Conservation (phyloP, 2,888 invertebrate genomes). For the Cyclophora punctaria region DNA sequence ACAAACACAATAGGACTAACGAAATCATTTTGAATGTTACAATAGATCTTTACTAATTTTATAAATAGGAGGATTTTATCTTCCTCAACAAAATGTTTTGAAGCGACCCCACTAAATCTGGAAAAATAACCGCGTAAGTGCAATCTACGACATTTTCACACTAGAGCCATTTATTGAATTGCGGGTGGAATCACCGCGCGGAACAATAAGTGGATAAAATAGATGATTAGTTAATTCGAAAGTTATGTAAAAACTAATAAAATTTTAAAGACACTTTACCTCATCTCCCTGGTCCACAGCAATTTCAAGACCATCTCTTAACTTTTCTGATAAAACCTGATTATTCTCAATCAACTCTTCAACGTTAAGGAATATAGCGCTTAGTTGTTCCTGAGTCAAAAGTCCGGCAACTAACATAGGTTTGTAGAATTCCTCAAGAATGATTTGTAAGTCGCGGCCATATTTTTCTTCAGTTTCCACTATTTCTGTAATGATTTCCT, state of each 20-base stretch:
- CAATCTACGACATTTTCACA: too few species aligned
- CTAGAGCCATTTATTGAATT: too few species aligned
- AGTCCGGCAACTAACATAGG: conserved; percentile 95
- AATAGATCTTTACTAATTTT: too few species aligned
- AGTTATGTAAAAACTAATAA: neutral
- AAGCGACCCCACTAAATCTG: too few species aligned
- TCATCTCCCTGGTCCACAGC: conserved; percentile 87
- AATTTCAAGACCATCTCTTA: conserved; percentile 90
- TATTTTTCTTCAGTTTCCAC: conserved; percentile 97
- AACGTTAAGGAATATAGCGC: conserved; percentile 93
- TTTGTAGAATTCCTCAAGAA: conserved; percentile 93
- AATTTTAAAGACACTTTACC: conserved; percentile 31
- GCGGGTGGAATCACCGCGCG: neutral
- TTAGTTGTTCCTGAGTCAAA: conserved; percentile 91
- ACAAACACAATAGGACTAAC: neutral
- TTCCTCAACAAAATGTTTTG: too few species aligned
- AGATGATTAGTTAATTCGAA: neutral
- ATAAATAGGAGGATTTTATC: too few species aligned
- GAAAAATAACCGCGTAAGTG: too few species aligned
- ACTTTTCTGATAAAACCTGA: conserved; percentile 87
- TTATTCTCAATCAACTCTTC: conserved; percentile 94
- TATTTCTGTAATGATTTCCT: conserved; percentile 95
- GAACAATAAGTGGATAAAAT: neutral
- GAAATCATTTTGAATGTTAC: too few species aligned
- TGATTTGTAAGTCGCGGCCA: conserved; percentile 92